phyloP scores from a whole-genome alignment of 2,888 invertebrate genomes.

The Drosophila quinaria region DNA sequence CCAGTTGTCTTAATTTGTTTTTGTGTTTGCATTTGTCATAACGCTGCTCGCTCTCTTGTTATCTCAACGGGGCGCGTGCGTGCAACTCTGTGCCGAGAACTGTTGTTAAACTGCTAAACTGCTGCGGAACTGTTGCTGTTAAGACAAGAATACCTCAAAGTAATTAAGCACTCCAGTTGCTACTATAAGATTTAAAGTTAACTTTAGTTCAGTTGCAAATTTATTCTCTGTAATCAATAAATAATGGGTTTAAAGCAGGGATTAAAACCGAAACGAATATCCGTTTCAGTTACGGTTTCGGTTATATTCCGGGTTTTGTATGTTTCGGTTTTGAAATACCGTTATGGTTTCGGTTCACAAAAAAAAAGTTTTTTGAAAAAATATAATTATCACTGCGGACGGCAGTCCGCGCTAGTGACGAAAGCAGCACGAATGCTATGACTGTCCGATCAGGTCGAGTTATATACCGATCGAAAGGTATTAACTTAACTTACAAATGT shows the following conservation, averaged over 20 bases:
- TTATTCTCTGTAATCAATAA: background rate
- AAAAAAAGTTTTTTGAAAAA: too few species aligned
- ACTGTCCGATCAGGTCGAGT: too few species aligned
- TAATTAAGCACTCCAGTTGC: background rate
- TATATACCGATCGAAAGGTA: too few species aligned
- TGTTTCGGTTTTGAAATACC: too few species aligned
- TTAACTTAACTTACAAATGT: too few species aligned
- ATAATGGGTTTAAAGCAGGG: background rate
- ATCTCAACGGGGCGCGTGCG: constrained; percentile 52
- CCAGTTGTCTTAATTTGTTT: constrained; percentile 56
- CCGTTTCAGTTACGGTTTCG: too few species aligned
- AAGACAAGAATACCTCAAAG: background rate
- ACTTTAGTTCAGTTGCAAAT: background rate
- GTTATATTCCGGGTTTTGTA: too few species aligned
- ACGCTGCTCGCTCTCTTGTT: constrained; percentile 29
- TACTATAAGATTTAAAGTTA: background rate
- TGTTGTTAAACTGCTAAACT: constrained; percentile 8
- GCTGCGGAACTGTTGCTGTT: background rate
- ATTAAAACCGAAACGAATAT: too few species aligned
- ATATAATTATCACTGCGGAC: too few species aligned
- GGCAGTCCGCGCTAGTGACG: too few species aligned
- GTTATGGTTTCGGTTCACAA: too few species aligned
- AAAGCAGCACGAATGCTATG: too few species aligned
- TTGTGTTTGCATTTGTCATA: constrained; percentile 47
- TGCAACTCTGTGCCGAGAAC: constrained; percentile 34